These are phyloP conservation scores for Natrix natrix DNA, from an alignment of 2,797 vertebrate genomes.

Conservation along the genomic window DNA sequence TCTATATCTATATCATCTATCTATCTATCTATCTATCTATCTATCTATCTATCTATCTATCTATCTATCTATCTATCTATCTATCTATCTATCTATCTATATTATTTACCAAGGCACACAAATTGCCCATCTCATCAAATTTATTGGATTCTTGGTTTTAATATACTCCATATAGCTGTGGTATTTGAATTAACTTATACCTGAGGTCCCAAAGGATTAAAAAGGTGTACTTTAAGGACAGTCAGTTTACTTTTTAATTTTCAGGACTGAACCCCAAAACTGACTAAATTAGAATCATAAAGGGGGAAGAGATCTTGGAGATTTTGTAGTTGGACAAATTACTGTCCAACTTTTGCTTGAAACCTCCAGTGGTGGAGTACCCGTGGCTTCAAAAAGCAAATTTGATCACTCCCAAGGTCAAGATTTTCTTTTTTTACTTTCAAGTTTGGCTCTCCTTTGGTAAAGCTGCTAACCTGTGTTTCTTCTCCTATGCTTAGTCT, in stretches of 20 bases:
- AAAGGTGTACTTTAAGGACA: neutral
- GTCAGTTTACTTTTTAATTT: neutral
- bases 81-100: neutral
- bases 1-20: too few species aligned
- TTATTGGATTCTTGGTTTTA: neutral
- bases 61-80: too few species aligned
- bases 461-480: neutral
- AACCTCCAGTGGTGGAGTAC: neutral
- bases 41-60: too few species aligned
- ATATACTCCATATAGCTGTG: neutral
- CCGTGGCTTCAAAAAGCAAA: neutral
- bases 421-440: neutral
- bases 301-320: neutral
- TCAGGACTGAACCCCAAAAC: neutral
- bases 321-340: neutral
- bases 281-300: neutral
- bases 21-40: neutral
- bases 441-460: neutral
- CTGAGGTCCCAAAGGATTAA: neutral
- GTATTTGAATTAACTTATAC: neutral
- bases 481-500: neutral
- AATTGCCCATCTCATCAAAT: neutral
- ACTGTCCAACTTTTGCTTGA: neutral
- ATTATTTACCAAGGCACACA: neutral
- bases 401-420: neutral